phyloP scores from a whole-genome alignment of 2,113 vertebrate species.

The Promerops cafer region DNA sequence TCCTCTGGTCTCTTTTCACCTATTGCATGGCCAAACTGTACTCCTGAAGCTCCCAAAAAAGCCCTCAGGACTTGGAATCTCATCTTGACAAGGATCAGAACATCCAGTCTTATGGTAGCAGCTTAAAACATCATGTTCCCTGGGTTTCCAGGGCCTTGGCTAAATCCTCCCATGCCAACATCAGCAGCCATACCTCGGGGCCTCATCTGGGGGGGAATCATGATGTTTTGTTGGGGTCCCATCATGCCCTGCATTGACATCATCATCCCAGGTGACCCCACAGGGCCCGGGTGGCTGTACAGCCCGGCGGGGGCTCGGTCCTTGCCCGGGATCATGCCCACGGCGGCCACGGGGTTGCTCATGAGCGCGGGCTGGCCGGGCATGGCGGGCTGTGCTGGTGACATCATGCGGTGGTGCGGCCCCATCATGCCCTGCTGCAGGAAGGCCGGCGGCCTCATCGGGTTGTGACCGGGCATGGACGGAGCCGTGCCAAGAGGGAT shows the following conservation, averaged over 20 bases:
- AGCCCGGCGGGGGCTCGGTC: constrained; percentile 82
- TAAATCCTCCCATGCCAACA: constrained; percentile 96
- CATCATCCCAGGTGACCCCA: constrained; percentile 97
- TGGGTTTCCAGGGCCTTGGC: constrained; percentile 95
- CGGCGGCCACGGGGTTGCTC: constrained; percentile 78
- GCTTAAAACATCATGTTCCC: constrained; percentile 98
- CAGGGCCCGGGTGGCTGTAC: constrained; percentile 90
- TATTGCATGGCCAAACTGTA: constrained; percentile 77
- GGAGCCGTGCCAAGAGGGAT: constrained; percentile 87
- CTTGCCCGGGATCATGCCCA: constrained; percentile 94
- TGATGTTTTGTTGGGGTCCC: constrained; percentile 98
- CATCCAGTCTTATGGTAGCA: constrained; percentile 78
- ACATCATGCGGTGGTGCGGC: constrained; percentile 97
- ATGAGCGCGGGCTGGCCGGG: constrained; percentile 85
- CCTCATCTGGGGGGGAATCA: constrained; percentile 98
- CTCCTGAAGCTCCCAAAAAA: constrained; percentile 68
- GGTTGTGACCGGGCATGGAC: constrained; percentile 85
- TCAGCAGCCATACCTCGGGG: constrained; percentile 89
- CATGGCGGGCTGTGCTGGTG: constrained; percentile 83
- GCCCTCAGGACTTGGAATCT: constrained; percentile 77
- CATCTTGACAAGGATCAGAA: constrained; percentile 74
- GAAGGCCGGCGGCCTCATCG: constrained; percentile 94
- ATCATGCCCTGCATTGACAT: constrained; percentile 99
- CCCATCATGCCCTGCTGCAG: constrained; percentile 98
- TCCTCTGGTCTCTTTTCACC: constrained; percentile 76